Base-by-base conservation (phyloP, 2,797 vertebrate species). In the Enteromius fasciolatus region DNA sequence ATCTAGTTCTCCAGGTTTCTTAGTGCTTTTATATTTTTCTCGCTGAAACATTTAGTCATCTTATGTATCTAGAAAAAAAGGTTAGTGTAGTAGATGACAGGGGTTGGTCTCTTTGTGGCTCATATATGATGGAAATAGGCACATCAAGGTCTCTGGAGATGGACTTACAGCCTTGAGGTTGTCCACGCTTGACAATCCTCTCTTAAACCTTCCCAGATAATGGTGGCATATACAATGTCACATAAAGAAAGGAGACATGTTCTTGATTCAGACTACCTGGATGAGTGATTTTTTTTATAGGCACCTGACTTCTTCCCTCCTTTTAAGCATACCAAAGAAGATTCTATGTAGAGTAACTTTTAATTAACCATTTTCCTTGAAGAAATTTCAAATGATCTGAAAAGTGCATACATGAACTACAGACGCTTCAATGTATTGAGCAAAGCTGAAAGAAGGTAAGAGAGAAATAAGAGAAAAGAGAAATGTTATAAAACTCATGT, bases 131-230 rank as follows among this genome's bases (percentile, higher is more conserved):
- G 33, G 48, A 79, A 78, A 78, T 12, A 69, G 11, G n/a, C n/a
- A 80, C n/a, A 80, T 59, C 33, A 80, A 20, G 33, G 66, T 70
- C 66, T 46, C 50, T 80, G 36, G 48, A 80, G 23, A 69, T 69
- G 78, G 36, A 80, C 11, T 59, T 28, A 67, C 10, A 57, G 50
- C 48, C 64, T 79, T 79, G 77, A 79, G n/a, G 20, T 79, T 72
- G 36, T 70, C 39, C 50, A 33, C 17, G 67, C 15, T 46, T 80
- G 78, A 33, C 36, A 70, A 20, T 59, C 17, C 54, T 33, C 33
- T 59, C 18, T 61, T 44, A 61, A 80, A 44, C 52, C 50, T 52
- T 18, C 44, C 36, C 15, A 70, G 31, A 44, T 39, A 25, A 68
- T 0, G 4, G 33, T 39, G 25, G 48, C 33, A 41, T 17, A 54